phyloP scores from a whole-genome alignment of 2,797 vertebrate species.

The Pipistrellus pipistrellus region DNA sequence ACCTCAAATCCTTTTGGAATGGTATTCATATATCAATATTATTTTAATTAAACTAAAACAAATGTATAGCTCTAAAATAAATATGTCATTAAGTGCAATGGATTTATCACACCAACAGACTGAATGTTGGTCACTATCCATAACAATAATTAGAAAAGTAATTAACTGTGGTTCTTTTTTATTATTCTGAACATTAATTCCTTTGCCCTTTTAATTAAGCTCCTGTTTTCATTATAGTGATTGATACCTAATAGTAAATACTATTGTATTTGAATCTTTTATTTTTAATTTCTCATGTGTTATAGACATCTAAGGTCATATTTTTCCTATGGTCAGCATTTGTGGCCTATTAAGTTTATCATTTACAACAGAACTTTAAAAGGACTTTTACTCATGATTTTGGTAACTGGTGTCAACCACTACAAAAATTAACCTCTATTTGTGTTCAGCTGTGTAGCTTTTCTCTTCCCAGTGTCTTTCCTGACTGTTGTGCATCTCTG shows the following conservation, averaged over 20 bases:
- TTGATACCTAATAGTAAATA: slow-evolving; percentile 20
- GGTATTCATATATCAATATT: slow-evolving; percentile 6
- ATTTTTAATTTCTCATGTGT: slow-evolving; percentile 48
- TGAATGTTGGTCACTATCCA: background rate
- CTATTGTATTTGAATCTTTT: slow-evolving; percentile 36
- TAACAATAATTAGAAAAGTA: slow-evolving; percentile 50
- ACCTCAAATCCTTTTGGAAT: slow-evolving; percentile 53
- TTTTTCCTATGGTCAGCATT: slow-evolving; percentile 6
- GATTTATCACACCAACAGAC: background rate
- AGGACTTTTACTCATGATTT: slow-evolving; percentile 30
- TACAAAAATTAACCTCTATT: background rate
- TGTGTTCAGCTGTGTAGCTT: background rate
- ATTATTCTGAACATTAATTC: slow-evolving; percentile 41
- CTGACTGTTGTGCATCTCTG: background rate
- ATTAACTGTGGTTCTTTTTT: slow-evolving; percentile 20
- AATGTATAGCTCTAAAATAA: slow-evolving; percentile 47
- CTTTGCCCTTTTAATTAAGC: slow-evolving; percentile 50
- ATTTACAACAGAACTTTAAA: slow-evolving; percentile 37
- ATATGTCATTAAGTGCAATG: background rate
- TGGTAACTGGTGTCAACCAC: background rate
- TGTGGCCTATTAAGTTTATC: slow-evolving; percentile 16
- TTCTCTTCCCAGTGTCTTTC: background rate
- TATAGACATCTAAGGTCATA: slow-evolving; percentile 7
- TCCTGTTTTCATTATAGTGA: background rate
- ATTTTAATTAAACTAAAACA: slow-evolving; percentile 62